Evolutionary conservation across 2,113 vertebrate genomes (phyloP), one percentile per base, ranked within the genome.

Genomic region (Hippoglossus stenolepis): DNA sequence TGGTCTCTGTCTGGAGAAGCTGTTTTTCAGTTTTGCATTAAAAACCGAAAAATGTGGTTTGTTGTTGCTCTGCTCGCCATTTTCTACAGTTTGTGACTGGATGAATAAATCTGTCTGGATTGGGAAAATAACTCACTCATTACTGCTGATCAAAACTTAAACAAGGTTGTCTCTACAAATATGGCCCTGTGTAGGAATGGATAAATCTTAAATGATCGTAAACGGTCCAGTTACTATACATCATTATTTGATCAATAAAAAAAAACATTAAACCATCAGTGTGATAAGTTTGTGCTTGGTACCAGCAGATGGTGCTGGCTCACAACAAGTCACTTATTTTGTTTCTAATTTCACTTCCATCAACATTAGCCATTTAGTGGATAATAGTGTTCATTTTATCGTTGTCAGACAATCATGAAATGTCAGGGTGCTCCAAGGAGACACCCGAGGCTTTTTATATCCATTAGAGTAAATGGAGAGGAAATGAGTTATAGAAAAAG

Each of bases 301-400:
- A 57, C 70, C 85, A 87, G 75, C 58, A 86, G 85, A 59, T 66
- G 83, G 84, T 13, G 68, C 24, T 53, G 23, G n/a, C 38, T 62
- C 65, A 67, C 68, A 68, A 47, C 21, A 21, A 80, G 38, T 43
- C 59, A 2, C 35, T 9, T 13, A 53, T 24, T 11, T 58, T 38
- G 23, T 24, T 20, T 28, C 28, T 1, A 31, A 15, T 38, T 35
- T 4, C 56, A 24, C 49, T 35, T 31, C 14, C 14, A 49, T 3
- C 12, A 7, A 65, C 2, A 47, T 61, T 2, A 70, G 23, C n/a
- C 28, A 2, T 21, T 56, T 40, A 65, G 35, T 2, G 21, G 47
- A 56, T n/a, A 21, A 3, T 54, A 28, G 11, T 51, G 15, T 45
- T 81, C 10, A 17, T 28, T 18, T 26, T 20, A 49, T 38, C 31